Base-by-base conservation (phyloP, 2,888 invertebrate species). In the Diarsia mendica region DNA sequence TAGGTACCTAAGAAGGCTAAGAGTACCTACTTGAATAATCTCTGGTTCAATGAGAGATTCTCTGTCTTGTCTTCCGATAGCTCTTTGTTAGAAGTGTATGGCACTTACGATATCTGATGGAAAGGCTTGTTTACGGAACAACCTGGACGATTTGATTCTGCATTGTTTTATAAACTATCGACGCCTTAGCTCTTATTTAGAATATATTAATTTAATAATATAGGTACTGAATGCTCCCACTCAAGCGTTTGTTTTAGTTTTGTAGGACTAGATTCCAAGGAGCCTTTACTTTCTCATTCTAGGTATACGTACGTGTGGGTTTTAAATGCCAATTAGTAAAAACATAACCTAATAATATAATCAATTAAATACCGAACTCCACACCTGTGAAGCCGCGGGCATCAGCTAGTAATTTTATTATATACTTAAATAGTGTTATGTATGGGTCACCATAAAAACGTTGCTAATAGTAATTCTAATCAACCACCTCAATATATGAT, bases 31-130 rank as follows among this genome's bases (percentile, higher is more conserved):
- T 53, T 55, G 28, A 49, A 63, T n/a, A 71, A 39, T 23, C 39
- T 77, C 64, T 77, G 51, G 63, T 80, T 79, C 23, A 77, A 72
- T 80, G 33, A 72, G 33, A 55, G 15, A 72, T 71, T 63, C 20
- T 33, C 18, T 23, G 15, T 46, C 3, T 61, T 46, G 15, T 46
- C 3, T 61, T 46, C 60, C 18, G 49, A 63, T n/a, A 6, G 53
- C 44, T 44, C 61, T 44, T 77, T 77, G 80, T 77, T 80, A 15
- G 39, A 71, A 77, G 44, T 48, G 39, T 28, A n/a, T n/a, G 1
- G 48, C 4, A 49, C 72, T 55, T 72, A 9, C 49, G 20, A 79
- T 79, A 72, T 63, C 39, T 33, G 23, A 49, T 61, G 70, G 51
- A 44, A 61, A 1, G 28, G 46, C 58, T 77, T 79, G 76, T 13